A percentile compares a stretch with the other conserved stretches of the same genome.
Evolutionary conservation across 2,113 vertebrate genomes (phyloP).

Genomic region (Axis porcinus): DNA sequence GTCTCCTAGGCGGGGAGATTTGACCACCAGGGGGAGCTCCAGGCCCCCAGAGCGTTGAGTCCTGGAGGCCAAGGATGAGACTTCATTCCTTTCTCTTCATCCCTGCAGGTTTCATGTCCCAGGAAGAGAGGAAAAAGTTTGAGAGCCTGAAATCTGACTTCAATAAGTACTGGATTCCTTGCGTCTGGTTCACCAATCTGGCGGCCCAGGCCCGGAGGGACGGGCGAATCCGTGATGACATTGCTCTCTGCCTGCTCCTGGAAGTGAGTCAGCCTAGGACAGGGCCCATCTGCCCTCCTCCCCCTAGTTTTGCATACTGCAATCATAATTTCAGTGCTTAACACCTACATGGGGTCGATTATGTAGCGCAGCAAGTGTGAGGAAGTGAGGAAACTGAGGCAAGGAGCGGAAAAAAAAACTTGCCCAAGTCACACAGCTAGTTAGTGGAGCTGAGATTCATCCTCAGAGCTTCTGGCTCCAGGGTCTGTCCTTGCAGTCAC

Average conservation of each 20-base stretch:
- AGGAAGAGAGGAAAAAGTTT: conserved; percentile 83
- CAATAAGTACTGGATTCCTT: conserved; percentile 95
- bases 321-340: background rate
- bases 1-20: background rate
- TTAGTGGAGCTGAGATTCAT: background rate
- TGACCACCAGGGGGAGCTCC: background rate
- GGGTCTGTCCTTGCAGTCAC: background rate
- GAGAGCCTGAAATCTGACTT: conserved; percentile 90
- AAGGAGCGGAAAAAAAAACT: background rate
- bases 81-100: background rate
- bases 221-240: conserved; percentile 84
- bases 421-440: background rate
- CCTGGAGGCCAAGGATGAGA: too few relatives aligned
- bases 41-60: background rate
- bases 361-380: background rate
- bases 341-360: background rate
- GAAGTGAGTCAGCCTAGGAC: conserved; percentile 77
- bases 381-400: conserved; percentile 21
- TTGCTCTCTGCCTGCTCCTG: conserved; percentile 90
- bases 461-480: background rate
- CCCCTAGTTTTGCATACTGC: background rate
- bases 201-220: conserved; percentile 85
- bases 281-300: accelerated
- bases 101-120: conserved; percentile 88
- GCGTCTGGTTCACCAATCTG: conserved; percentile 92